Evolutionary conservation across 2,888 invertebrate species (phyloP).

Genomic region (Acronicta aceris): DNA sequence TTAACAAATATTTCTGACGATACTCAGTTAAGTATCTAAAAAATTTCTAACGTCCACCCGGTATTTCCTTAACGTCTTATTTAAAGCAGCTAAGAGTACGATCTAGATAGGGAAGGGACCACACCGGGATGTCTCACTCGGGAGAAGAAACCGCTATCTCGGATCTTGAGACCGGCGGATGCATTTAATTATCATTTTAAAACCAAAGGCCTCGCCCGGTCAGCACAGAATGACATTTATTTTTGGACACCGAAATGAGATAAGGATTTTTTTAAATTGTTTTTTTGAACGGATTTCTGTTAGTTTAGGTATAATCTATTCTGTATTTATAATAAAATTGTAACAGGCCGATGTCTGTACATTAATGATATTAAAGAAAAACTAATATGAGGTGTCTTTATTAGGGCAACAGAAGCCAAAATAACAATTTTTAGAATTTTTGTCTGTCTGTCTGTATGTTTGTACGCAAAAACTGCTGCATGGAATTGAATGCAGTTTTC

Average conservation of each 20-base stretch:
- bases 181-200: slow-evolving; percentile 74
- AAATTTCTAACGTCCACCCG: slow-evolving; percentile 54
- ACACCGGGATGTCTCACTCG: slow-evolving; percentile 82
- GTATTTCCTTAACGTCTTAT: slow-evolving; percentile 59
- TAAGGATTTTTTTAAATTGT: slow-evolving; percentile 24
- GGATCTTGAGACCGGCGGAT: slow-evolving; percentile 71
- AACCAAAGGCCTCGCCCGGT: slow-evolving; percentile 63
- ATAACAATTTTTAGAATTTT: no score
- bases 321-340: no score
- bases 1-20: slow-evolving; percentile 48
- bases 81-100: slow-evolving; percentile 62
- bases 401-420: no score
- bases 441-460: no score
- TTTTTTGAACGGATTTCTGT: slow-evolving; percentile 15
- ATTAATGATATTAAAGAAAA: no score
- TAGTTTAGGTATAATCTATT: slow-evolving; percentile 12
- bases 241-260: slow-evolving; percentile 55
- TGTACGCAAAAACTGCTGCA: no score
- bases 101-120: slow-evolving; percentile 82
- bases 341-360: no score
- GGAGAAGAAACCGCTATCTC: slow-evolving; percentile 76
- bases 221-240: slow-evolving; percentile 64
- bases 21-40: slow-evolving; percentile 53
- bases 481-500: no score
- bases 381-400: no score